Evolutionary conservation across 2,797 vertebrate genomes (phyloP).

Genomic region (Natrix natrix): DNA sequence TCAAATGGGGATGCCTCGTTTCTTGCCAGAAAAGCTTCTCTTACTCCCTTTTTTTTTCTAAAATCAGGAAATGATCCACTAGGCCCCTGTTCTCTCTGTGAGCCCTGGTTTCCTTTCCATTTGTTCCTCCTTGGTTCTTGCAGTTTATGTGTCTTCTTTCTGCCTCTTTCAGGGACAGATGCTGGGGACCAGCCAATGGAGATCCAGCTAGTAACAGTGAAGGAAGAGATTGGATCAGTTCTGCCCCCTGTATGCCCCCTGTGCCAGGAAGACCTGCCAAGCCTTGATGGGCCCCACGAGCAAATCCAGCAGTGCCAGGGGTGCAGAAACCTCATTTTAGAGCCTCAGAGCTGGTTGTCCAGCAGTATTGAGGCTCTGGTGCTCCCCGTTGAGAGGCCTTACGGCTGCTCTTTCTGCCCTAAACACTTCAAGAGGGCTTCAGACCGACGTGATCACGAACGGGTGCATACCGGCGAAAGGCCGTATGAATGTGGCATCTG

Average conservation of each 20-base stretch:
- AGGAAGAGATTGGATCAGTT: conserved; percentile 12
- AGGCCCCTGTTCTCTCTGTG: not conserved
- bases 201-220: conserved; percentile 19
- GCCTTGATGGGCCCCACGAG: not conserved
- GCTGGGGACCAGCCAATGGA: conserved; percentile 11
- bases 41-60: not conserved
- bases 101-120: not conserved
- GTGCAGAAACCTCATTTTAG: conserved; percentile 2
- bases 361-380: not conserved
- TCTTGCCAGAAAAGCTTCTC: not conserved
- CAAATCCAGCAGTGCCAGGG: not conserved
- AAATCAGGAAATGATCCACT: not conserved
- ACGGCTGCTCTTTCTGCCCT: conserved; percentile 66
- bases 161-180: not conserved
- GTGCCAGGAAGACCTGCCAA: not conserved
- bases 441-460: conserved; percentile 55
- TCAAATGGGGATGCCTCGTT: not conserved
- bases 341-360: conserved; percentile 2
- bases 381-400: conserved; percentile 46
- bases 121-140: not conserved
- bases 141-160: not conserved
- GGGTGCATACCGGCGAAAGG: conserved; percentile 47
- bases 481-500: conserved; percentile 17
- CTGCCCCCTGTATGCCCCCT: not conserved
- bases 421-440: conserved; percentile 68